Base-by-base conservation (phyloP, 2,113 vertebrate genomes). In the Phyllostomus hastatus region DNA sequence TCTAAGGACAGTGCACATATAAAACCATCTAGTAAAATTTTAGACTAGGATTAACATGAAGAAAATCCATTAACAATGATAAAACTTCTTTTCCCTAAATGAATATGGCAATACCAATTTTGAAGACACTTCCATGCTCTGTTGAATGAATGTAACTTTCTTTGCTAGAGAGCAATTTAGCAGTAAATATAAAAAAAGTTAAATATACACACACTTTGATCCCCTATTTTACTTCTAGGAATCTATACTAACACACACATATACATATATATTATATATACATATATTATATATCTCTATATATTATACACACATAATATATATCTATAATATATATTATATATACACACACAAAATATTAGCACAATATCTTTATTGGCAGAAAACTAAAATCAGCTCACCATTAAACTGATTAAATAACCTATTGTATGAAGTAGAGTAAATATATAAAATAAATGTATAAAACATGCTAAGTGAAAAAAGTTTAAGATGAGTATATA, bases 201-300 rank as follows among this genome's bases (percentile, higher is more conserved):
- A 69, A 80, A 22, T 38, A 5, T 54, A 41, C 2, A 69, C 46
- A 83, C 2, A 97, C 1, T 87, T 57, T 76, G 46, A 92, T 22
- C 43, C 43, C 4, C 72, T 92, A 70, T 43, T 95, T 95, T 88
- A 94, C n/a, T 35, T 93, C 50, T 61, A 81, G 52, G 72, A 94
- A 88, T 26, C 24, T 54, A 80, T 8, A 78, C 72, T 76, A 94
- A 70, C 76, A 90, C 64, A 70, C 1, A 35, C 50, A 41, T 5
- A 64, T 1, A 67, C 5, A 43, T 31, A 61, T 64, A 66, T 31
- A 66, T 64, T 64, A 31, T 31, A 64, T 43, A 43, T 43, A 43
- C 4, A 66, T 10, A 59, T 31, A 64, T 12, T 61, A n/a, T 66
- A 66, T 66, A 12, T 66, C 31, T 11, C 24, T 64, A 66, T 15